These are phyloP conservation scores for Microcebus murinus DNA, from an alignment of 2,113 vertebrate species.

Conservation along the genomic window DNA sequence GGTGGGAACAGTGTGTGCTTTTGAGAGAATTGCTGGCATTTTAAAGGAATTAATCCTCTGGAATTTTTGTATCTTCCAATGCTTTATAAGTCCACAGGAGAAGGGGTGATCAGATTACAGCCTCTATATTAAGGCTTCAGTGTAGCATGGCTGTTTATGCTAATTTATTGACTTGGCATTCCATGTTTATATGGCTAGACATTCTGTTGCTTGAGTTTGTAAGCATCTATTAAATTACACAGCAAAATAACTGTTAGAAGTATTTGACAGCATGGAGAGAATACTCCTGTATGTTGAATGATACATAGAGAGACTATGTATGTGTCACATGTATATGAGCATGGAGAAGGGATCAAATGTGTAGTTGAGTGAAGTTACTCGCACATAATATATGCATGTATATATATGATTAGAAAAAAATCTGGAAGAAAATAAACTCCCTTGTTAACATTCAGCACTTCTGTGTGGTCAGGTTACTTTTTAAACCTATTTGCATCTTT, in stretches of 20 bases:
- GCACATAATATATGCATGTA: not conserved
- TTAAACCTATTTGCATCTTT: conserved; percentile 3
- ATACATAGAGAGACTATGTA: not conserved
- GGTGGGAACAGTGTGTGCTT: conserved; percentile 14
- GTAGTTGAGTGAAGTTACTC: conserved; percentile 32
- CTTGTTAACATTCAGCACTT: conserved; percentile 57
- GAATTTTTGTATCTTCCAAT: conserved; percentile 55
- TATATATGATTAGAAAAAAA: not conserved
- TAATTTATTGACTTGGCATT: conserved; percentile 54
- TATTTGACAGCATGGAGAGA: conserved; percentile 13
- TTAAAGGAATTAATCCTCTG: conserved; percentile 56
- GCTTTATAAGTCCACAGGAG: conserved; percentile 63
- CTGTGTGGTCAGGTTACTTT: conserved; percentile 39
- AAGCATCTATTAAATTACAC: conserved; percentile 44
- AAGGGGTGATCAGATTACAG: conserved; percentile 70
- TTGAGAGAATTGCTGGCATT: conserved; percentile 55
- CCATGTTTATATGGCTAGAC: conserved; percentile 4
- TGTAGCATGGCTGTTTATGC: not conserved
- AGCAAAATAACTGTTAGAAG: conserved; percentile 49
- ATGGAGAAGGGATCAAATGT: not conserved
- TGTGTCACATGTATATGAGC: conserved; percentile 25
- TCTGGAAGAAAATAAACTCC: conserved; percentile 16
- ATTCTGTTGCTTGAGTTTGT: conserved; percentile 31
- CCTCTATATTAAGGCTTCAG: conserved; percentile 63
- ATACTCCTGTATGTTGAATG: conserved; percentile 3